Conservation (phyloP, 2,113 vertebrate genomes). For the Entomyzon cyanotis region DNA sequence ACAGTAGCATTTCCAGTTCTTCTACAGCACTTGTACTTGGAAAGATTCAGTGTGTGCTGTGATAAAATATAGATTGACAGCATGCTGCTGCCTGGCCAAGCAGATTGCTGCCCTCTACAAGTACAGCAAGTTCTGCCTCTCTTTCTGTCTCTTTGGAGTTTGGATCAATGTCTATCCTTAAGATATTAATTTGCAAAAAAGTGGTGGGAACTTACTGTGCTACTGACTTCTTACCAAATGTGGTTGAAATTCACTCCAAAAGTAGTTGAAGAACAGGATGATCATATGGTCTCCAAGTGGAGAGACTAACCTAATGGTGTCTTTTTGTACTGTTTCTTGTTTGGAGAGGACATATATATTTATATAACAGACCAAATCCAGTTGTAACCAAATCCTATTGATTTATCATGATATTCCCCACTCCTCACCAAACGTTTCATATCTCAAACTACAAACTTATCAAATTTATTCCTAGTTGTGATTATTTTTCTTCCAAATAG, state of each 20-base stretch:
- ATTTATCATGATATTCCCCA: fast-evolving
- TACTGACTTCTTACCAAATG: background rate
- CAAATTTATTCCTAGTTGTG: background rate
- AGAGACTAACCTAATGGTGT: background rate
- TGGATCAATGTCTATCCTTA: background rate
- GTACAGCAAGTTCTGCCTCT: background rate
- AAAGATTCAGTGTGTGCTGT: background rate
- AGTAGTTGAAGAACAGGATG: background rate
- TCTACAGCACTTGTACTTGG: background rate
- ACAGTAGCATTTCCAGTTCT: background rate
- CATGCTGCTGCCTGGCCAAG: background rate
- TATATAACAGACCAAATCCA: background rate
- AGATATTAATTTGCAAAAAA: background rate
- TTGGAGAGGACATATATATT: background rate
- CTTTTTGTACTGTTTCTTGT: background rate
- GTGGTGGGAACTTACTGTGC: background rate
- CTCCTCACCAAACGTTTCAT: fast-evolving
- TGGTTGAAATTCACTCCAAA: background rate
- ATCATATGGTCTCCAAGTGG: background rate
- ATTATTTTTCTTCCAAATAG: background rate
- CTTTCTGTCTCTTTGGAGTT: background rate
- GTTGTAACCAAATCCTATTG: background rate
- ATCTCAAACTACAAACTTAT: background rate
- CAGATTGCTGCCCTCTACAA: background rate
- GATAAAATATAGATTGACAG: background rate